Evolutionary conservation across 2,113 vertebrate genomes (phyloP).

Genomic region (Procapra przewalskii): DNA sequence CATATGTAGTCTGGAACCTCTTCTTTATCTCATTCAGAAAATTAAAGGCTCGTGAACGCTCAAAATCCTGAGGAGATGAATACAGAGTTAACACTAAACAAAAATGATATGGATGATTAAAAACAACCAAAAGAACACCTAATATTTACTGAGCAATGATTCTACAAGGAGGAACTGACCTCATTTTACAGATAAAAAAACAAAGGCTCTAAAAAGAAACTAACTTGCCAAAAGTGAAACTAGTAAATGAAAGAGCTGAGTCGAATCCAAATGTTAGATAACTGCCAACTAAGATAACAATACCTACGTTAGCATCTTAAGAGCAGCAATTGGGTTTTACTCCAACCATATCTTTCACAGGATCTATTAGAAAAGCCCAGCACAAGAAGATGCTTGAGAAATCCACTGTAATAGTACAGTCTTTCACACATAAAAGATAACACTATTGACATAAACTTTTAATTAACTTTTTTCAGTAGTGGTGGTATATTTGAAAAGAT

Average conservation of each 20-base stretch:
- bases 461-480: slow-evolving; percentile 11
- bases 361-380: background rate
- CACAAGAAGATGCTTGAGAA: slow-evolving; percentile 22
- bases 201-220: slow-evolving; percentile 4
- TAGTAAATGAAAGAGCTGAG: slow-evolving; percentile 43
- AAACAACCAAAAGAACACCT: slow-evolving; percentile 12
- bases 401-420: background rate
- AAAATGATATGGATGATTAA: slow-evolving; percentile 19
- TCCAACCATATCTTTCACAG: slow-evolving; percentile 8
- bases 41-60: slow-evolving; percentile 94
- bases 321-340: background rate
- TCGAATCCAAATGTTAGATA: slow-evolving; percentile 1
- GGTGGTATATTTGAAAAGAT: slow-evolving; percentile 16
- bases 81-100: background rate
- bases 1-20: slow-evolving; percentile 97
- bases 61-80: slow-evolving; percentile 87
- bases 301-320: slow-evolving; percentile 14
- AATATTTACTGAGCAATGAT: slow-evolving; percentile 32
- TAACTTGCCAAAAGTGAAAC: slow-evolving; percentile 36
- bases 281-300: slow-evolving; percentile 17
- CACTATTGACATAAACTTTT: background rate
- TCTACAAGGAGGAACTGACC: background rate
- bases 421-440: slow-evolving; percentile 44
- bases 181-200: slow-evolving; percentile 40
- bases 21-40: slow-evolving; percentile 97